These are phyloP conservation scores for Platichthys stellatus DNA, from an alignment of 2,113 vertebrate species.

Conservation along the genomic window DNA sequence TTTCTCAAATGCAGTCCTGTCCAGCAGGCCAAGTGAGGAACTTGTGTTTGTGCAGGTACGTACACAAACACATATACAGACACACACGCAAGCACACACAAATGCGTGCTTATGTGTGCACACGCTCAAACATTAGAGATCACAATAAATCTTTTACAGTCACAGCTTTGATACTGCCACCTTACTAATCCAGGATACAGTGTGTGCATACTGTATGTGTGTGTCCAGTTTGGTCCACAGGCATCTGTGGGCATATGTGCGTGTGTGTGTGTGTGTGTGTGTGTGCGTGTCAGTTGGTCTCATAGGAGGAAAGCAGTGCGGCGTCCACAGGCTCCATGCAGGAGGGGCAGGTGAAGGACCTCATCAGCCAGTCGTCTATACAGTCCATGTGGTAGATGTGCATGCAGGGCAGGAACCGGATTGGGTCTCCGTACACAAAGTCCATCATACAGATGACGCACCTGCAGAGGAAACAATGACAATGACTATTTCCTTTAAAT, in stretches of 20 bases:
- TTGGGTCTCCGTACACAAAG: slow-evolving; percentile 98
- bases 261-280: slow-evolving; percentile 1
- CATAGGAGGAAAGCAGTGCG: slow-evolving; percentile 95
- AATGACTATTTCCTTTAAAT: neutral
- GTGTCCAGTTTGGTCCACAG: slow-evolving; percentile 22
- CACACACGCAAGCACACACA: slow-evolving; percentile 1
- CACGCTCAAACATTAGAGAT: slow-evolving; percentile 10
- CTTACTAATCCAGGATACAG: slow-evolving; percentile 64
- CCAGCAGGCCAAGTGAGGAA: slow-evolving; percentile 80
- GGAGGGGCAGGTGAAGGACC: slow-evolving; percentile 98
- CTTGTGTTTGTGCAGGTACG: slow-evolving; percentile 8
- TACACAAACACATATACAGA: slow-evolving; percentile 11
- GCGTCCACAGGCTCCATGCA: slow-evolving; percentile 99
- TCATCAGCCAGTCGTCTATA: slow-evolving; percentile 99
- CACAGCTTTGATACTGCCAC: slow-evolving; percentile 29
- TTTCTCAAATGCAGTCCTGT: slow-evolving; percentile 72
- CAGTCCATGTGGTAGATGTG: slow-evolving; percentile 99
- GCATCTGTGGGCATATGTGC: slow-evolving; percentile 1
- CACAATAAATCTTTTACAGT: slow-evolving; percentile 26
- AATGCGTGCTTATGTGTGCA: neutral
- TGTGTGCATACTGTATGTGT: slow-evolving; percentile 47
- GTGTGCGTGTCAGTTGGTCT: slow-evolving; percentile 90
- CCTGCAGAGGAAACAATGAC: slow-evolving; percentile 72
- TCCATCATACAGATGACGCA: slow-evolving; percentile 99
- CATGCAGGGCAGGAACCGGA: slow-evolving; percentile 99